Conservation (phyloP, 2,797 vertebrate species). For the Poecilia wingei region DNA sequence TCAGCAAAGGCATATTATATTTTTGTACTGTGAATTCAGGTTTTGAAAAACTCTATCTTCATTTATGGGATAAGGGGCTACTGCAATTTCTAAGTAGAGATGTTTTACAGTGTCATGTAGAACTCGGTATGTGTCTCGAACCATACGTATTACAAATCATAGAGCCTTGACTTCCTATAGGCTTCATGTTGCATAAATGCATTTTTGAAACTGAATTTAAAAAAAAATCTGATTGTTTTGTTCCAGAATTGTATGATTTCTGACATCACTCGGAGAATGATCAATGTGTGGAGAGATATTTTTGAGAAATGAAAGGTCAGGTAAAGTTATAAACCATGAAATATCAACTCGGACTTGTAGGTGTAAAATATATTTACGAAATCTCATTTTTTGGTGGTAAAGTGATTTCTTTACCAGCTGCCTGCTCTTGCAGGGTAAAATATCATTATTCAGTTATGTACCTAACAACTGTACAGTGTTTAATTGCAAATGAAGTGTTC, state of each 20-base stretch:
- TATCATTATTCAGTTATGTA: conserved; percentile 67
- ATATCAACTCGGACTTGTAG: conserved; percentile 30
- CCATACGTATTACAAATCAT: conserved; percentile 56
- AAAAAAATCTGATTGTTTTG: conserved; percentile 32
- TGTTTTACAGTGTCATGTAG: conserved; percentile 77
- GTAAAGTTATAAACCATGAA: conserved; percentile 13
- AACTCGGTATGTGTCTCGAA: conserved; percentile 69
- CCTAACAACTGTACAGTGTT: conserved; percentile 78
- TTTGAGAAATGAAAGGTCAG: conserved; percentile 25
- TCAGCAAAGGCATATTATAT: conserved; percentile 83
- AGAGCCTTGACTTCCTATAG: conserved; percentile 60
- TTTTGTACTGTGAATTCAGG: conserved; percentile 86
- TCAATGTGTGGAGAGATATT: conserved; percentile 43
- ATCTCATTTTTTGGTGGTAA: conserved; percentile 45
- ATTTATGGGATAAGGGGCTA: conserved; percentile 88
- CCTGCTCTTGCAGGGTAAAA: conserved; percentile 57
- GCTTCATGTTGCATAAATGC: conserved; percentile 48
- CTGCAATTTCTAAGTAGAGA: conserved; percentile 80
- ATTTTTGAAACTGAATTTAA: conserved; percentile 53
- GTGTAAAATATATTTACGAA: conserved; percentile 23
- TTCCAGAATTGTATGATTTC: conserved; percentile 41
- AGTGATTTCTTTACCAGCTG: conserved; percentile 55
- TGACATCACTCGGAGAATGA: conserved; percentile 68
- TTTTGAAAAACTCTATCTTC: conserved; percentile 81
- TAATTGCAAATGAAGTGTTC: conserved; percentile 67